These are phyloP conservation scores for Heliocidaris tuberculata DNA, from an alignment of 35 echinoderm and acorn worm species.

Conservation along the genomic window DNA sequence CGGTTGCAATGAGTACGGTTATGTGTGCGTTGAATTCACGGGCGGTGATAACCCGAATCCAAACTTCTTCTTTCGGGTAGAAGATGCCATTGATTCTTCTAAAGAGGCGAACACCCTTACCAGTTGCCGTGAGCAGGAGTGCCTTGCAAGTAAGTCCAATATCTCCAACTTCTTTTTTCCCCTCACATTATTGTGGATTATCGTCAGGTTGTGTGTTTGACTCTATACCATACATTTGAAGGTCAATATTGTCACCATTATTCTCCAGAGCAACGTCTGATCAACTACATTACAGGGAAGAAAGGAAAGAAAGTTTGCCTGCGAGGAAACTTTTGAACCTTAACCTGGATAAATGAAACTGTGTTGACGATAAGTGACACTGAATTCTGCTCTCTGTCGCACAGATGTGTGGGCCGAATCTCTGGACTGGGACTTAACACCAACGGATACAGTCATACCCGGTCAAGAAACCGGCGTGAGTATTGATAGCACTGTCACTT, in stretches of 20 bases:
- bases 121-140: constrained; percentile 47
- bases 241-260: neutral
- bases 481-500: constrained; percentile 57
- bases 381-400: constrained; percentile 13
- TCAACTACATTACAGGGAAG: neutral
- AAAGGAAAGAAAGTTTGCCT: neutral
- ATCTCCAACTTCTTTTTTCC: neutral
- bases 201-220: neutral
- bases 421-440: constrained; percentile 53
- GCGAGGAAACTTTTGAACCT: neutral
- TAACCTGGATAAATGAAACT: neutral
- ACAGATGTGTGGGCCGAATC: constrained; percentile 65
- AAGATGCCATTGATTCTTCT: constrained; percentile 14
- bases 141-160: neutral
- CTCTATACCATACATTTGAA: neutral
- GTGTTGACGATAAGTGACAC: neutral
- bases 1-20: constrained; percentile 74
- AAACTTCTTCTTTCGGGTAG: constrained; percentile 60
- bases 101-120: constrained; percentile 50
- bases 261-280: neutral
- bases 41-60: constrained; percentile 67
- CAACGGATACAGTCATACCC: constrained; percentile 34
- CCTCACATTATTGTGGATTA: neutral
- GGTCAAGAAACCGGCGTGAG: constrained; percentile 46
- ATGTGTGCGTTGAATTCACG: constrained; percentile 78